Evolutionary conservation across 2,797 vertebrate genomes (phyloP).

Genomic region (Coregonus suidteri): DNA sequence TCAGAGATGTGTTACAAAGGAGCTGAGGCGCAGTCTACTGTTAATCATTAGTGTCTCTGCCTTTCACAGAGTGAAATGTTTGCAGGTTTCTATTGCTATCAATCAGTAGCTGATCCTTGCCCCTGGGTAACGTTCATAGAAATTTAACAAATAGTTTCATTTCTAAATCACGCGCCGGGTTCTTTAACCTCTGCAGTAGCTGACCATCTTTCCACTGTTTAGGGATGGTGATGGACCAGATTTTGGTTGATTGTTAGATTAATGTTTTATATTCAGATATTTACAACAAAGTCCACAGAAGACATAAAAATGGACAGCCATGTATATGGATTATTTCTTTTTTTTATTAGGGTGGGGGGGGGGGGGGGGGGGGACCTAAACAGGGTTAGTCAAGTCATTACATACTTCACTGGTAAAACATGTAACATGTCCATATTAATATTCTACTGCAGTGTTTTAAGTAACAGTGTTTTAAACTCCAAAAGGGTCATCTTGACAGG

Average conservation of each 20-base stretch:
- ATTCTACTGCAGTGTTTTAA: slow-evolving; percentile 4
- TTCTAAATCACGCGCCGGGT: not conserved
- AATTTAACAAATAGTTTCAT: not conserved
- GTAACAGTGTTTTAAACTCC: not conserved
- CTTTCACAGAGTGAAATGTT: not conserved
- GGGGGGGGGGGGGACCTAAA: not conserved
- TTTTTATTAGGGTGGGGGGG: no score
- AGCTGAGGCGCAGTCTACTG: not conserved
- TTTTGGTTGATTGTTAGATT: not conserved
- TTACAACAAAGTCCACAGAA: slow-evolving; percentile 5
- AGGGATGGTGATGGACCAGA: not conserved
- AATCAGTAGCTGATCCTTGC: not conserved
- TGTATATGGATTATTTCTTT: slow-evolving; percentile 3
- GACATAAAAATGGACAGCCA: not conserved
- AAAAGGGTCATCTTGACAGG: not conserved
- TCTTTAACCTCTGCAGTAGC: not conserved
- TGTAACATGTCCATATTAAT: not conserved
- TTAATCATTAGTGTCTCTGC: not conserved
- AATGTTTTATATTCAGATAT: slow-evolving; percentile 7
- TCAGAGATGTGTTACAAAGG: not conserved
- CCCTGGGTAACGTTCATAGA: not conserved
- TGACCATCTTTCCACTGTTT: not conserved
- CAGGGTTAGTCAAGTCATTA: not conserved
- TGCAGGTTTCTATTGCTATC: not conserved
- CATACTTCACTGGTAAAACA: not conserved